Percentiles rank a stretch among this genome's conserved stretches.
These are phyloP conservation scores for Bostrychus sinensis DNA, from an alignment of 2,113 vertebrate species.

Conservation along the genomic window DNA sequence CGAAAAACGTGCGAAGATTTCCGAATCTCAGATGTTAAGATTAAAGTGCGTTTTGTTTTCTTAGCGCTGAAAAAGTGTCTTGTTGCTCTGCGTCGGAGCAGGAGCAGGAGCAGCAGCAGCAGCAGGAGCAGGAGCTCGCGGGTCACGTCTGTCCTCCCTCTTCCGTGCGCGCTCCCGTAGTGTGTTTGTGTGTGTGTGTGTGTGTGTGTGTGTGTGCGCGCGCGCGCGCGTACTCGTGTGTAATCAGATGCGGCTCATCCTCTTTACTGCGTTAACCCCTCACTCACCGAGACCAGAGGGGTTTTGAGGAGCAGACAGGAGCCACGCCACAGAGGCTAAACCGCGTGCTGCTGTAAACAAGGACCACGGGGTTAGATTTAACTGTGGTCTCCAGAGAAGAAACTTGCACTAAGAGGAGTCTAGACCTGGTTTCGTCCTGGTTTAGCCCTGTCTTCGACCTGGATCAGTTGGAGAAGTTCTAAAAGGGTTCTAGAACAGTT, in stretches of 20 bases:
- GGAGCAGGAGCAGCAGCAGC: neutral
- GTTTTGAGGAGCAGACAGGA: too few relatives aligned
- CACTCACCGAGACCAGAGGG: neutral
- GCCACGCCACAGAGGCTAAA: too few relatives aligned
- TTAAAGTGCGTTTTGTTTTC: neutral
- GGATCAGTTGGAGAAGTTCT: too few relatives aligned
- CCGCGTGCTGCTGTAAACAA: too few relatives aligned
- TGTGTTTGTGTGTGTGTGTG: too few relatives aligned
- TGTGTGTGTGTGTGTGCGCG: too few relatives aligned
- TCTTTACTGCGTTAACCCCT: constrained; percentile 79
- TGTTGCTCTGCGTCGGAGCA: neutral
- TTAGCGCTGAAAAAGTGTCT: neutral
- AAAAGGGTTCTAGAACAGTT: too few relatives aligned
- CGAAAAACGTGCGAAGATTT: neutral
- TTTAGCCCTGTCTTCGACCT: too few relatives aligned
- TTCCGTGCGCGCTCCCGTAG: constrained; percentile 8
- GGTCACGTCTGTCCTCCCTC: constrained; percentile 10
- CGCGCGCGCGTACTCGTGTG: constrained; percentile 22
- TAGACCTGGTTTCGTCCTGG: too few relatives aligned
- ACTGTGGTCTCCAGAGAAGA: too few relatives aligned
- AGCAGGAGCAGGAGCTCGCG: neutral
- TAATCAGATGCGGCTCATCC: constrained; percentile 80
- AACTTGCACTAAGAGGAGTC: too few relatives aligned
- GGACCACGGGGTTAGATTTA: too few relatives aligned
- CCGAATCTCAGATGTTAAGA: neutral